These are phyloP conservation scores for Anguilla anguilla DNA, from an alignment of 2,797 vertebrate genomes.

Conservation along the genomic window DNA sequence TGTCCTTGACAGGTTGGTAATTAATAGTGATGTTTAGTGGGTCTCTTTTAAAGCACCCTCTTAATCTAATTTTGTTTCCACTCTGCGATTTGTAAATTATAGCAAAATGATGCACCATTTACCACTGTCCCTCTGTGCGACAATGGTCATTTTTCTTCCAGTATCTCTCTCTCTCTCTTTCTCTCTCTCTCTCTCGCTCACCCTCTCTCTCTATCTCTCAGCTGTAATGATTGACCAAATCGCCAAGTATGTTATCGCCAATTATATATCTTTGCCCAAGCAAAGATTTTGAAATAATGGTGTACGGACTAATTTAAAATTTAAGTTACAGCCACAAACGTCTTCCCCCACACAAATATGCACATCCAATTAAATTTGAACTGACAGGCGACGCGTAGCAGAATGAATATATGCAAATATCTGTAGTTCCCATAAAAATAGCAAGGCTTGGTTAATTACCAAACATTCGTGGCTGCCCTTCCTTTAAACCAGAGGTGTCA, in stretches of 20 bases:
- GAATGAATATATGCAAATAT: conserved; percentile 10
- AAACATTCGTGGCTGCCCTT: conserved; percentile 5
- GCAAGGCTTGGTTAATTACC: conserved; percentile 27
- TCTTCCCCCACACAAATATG: conserved; percentile 65
- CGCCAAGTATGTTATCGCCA: conserved; percentile 63
- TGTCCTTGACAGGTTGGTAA: conserved; percentile 74
- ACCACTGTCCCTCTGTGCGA: conserved; percentile 72
- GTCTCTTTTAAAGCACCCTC: conserved; percentile 76
- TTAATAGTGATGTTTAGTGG: conserved; percentile 82
- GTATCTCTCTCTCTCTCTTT: conserved; percentile 57
- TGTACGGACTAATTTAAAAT: conserved; percentile 72
- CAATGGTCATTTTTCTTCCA: conserved; percentile 77
- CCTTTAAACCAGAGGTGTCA: background rate
- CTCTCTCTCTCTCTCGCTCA: conserved; percentile 39
- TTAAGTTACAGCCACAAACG: conserved; percentile 69
- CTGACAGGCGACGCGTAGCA: conserved; percentile 21
- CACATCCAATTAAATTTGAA: conserved; percentile 49
- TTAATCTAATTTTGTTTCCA: conserved; percentile 86
- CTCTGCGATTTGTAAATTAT: conserved; percentile 81
- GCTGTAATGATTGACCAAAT: conserved; percentile 52
- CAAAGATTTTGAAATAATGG: conserved; percentile 62
- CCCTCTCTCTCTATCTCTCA: conserved; percentile 30
- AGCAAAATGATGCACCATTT: conserved; percentile 78
- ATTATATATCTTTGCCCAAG: conserved; percentile 63
- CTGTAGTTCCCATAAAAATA: background rate